Base-by-base conservation (phyloP, 1,140 invertebrate genomes). In the Drosophila busckii region DNA sequence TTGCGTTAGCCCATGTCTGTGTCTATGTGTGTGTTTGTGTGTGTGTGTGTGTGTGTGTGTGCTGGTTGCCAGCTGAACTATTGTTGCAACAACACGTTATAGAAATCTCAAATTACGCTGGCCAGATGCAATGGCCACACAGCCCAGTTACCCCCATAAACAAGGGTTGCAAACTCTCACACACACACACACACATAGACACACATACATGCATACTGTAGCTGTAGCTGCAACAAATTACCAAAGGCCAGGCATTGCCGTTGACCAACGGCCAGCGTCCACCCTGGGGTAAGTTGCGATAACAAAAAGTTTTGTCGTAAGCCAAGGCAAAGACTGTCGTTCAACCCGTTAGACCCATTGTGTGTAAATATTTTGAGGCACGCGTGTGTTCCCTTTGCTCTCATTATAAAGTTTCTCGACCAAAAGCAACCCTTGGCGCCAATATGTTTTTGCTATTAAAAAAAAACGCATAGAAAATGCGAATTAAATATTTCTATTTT, bases 291-390 rank as follows among this genome's bases (percentile, higher is more conserved):
- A 22, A n/a, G 26, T 13, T n/a, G n/a, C 13, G 15, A 16, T n/a
- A n/a, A n/a, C n/a, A n/a, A n/a, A n/a, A n/a, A n/a, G n/a, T n/a
- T n/a, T n/a, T n/a, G n/a, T n/a, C n/a, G n/a, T n/a, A n/a, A n/a
- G n/a, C n/a, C n/a, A n/a, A n/a, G n/a, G n/a, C n/a, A n/a, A n/a
- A n/a, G n/a, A n/a, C n/a, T n/a, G n/a, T n/a, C n/a, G n/a, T 16
- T 45, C 28, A 17, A 8, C 20, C 16, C 23, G 35, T 75, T 66
- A 50, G 64, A 64, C 61, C 65, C 75, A 62, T 70, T 82, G 75
- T 82, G 75, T 82, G 75, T 82, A 82, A 82, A 82, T 82, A 82
- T 82, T 82, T 75, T 82, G 75, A 82, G 75, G 75, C 75, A 82
- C 70, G 75, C 76, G 75, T 82, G 69, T 82, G 76, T 83, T 82